Base-by-base conservation (phyloP, 1,140 invertebrate genomes). In the Drosophila teissieri region DNA sequence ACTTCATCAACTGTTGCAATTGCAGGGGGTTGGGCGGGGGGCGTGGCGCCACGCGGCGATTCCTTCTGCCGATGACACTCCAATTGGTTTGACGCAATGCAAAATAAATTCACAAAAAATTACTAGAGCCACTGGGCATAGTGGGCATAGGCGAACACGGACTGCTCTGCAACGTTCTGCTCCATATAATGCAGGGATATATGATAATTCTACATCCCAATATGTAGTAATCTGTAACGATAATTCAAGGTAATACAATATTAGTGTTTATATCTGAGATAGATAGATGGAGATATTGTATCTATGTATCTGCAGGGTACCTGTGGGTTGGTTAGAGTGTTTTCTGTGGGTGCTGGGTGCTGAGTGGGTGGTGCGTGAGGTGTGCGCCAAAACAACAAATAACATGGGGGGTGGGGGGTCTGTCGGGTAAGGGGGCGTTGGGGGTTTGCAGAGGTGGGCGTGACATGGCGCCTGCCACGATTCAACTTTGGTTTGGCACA, bases 1-100 rank as follows among this genome's bases (percentile, higher is more conserved):
- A 86, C 82, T 88, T 86, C 73, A 79, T 68, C 75, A 78, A 79
- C 70, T 88, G 83, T 88, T 89, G 83, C 83, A 89, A 83, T 54
- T 88, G 1, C 19, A 19, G 19, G 24, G 24, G 24, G 24, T 4
- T 24, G 3, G 0, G 24, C 0, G 3, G 24, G 24, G 19, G 83
- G 80, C 84, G 72, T 79, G 84, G 74, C 84, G 80, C 84, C 84
- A 89, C 84, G 80, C 80, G 80, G 84, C 84, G 84, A 65, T 27
- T 58, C 54, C 60, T 77, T 36, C 61, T 88, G 86, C 58, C 64
- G 77, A 61, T 90, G 86, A 90, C 86, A 90, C 82, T 83, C 83
- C 83, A 90, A 90, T 90, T 90, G 86, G 86, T 90, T 89, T 78
- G 76, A 69, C 79, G 79, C 68, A 45, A 70, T 68, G 40, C 62